Percentiles rank a stretch among this genome's conserved stretches.
These are phyloP conservation scores for Teinopalpus imperialis DNA, from an alignment of 2,888 invertebrate species.

Conservation along the genomic window DNA sequence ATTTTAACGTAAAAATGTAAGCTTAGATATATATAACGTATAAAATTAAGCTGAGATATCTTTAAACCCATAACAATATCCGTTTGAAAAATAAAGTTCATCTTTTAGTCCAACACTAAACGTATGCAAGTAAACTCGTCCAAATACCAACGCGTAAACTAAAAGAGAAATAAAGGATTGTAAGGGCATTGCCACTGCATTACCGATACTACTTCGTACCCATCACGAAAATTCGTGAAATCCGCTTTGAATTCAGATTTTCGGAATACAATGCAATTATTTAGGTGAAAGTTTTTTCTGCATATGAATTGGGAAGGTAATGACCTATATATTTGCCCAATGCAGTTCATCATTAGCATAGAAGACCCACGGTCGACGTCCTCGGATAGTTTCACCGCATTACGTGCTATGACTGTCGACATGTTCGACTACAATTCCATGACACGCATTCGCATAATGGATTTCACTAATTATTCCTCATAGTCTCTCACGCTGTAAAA, in stretches of 20 bases:
- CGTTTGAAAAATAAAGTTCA: constrained; percentile 3
- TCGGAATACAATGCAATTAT: constrained; percentile 26
- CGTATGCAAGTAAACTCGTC: background rate
- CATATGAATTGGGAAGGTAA: constrained; percentile 57
- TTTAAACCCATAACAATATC: too few species aligned
- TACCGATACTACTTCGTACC: too few species aligned
- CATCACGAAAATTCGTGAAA: constrained; percentile 2
- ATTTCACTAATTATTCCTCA: constrained; percentile 45
- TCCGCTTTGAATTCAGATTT: constrained; percentile 16
- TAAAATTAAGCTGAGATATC: too few species aligned
- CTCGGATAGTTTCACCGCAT: constrained; percentile 51
- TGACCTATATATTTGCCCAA: constrained; percentile 56
- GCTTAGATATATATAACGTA: too few species aligned
- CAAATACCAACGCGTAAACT: constrained; percentile 7
- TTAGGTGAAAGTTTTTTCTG: constrained; percentile 47
- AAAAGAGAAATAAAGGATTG: background rate
- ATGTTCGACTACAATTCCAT: constrained; percentile 30
- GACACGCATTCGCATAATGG: constrained; percentile 36
- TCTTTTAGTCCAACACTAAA: background rate
- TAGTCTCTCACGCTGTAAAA: constrained; percentile 1
- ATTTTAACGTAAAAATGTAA: too few species aligned
- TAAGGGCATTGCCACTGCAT: background rate
- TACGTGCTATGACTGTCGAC: constrained; percentile 55
- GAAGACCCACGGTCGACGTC: constrained; percentile 50
- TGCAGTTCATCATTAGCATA: constrained; percentile 55